Evolutionary conservation across 23 tunicate species (phyloP).

Genomic region (Trididemnum nubilum): DNA sequence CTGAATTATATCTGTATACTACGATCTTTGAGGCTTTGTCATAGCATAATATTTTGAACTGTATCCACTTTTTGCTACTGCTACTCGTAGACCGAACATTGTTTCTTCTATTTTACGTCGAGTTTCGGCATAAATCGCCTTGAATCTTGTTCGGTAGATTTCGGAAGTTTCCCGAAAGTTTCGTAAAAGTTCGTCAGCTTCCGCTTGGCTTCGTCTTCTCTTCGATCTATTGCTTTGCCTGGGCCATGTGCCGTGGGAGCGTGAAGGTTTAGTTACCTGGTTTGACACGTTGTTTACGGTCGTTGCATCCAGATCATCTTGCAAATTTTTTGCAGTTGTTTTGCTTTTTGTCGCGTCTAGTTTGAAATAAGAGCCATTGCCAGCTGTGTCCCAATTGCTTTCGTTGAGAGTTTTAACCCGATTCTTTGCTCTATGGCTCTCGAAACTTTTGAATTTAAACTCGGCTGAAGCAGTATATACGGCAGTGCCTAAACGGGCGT

Average conservation of each 20-base stretch:
- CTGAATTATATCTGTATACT: no score
- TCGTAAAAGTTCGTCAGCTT: constrained; percentile 50
- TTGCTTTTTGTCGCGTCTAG: neutral
- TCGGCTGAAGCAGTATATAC: neutral
- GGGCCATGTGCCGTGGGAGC: constrained; percentile 50
- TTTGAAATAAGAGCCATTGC: neutral
- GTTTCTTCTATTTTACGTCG: constrained; percentile 49
- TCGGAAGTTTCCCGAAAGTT: constrained; percentile 47
- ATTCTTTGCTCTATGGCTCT: neutral
- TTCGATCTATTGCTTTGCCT: neutral
- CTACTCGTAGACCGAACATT: constrained; percentile 41
- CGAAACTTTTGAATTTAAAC: neutral
- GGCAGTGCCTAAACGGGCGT: neutral
- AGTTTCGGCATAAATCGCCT: constrained; percentile 39
- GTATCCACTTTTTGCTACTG: constrained; percentile 59
- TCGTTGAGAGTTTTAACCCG: neutral
- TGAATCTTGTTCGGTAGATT: constrained; percentile 27
- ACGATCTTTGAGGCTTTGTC: no score
- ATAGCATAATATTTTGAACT: constrained; percentile 23
- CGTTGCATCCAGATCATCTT: neutral
- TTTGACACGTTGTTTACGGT: neutral
- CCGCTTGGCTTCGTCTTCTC: constrained; percentile 31
- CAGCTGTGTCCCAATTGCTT: neutral
- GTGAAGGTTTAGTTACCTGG: neutral
- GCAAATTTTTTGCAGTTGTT: neutral